Evolutionary conservation across 2,888 invertebrate species (phyloP).

Genomic region (Ypsolopha sequella): DNA sequence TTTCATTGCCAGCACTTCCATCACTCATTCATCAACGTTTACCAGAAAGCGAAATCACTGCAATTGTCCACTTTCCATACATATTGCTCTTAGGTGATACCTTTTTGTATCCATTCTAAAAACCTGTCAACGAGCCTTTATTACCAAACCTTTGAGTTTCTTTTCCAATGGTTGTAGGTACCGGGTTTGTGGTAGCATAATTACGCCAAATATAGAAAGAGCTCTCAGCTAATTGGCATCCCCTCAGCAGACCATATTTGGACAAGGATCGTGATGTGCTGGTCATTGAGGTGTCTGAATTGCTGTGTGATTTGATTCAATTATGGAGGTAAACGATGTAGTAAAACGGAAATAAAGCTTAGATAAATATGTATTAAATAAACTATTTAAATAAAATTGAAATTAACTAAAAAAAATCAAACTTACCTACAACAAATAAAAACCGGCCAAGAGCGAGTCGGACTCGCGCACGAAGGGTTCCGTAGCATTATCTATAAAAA

Average conservation of each 20-base stretch:
- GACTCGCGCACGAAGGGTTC: too few relatives aligned
- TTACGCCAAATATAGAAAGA: not conserved
- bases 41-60: conserved; percentile 1
- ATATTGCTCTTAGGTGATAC: not conserved
- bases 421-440: too few relatives aligned
- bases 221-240: not conserved
- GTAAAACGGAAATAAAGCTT: too few relatives aligned
- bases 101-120: not conserved
- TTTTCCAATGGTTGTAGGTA: not conserved
- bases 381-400: too few relatives aligned
- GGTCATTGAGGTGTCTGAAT: too few relatives aligned
- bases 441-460: too few relatives aligned
- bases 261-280: not conserved
- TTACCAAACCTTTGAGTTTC: not conserved
- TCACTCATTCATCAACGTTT: not conserved
- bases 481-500: too few relatives aligned
- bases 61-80: conserved; percentile 1
- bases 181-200: not conserved
- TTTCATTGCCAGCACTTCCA: not conserved
- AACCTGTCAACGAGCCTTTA: not conserved
- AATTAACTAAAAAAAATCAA: too few relatives aligned
- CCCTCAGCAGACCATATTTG: not conserved
- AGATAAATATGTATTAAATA: too few relatives aligned
- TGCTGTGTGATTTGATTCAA: too few relatives aligned
- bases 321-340: too few relatives aligned